phyloP scores from a whole-genome alignment of 2,113 vertebrate genomes.

The Lagopus muta region DNA sequence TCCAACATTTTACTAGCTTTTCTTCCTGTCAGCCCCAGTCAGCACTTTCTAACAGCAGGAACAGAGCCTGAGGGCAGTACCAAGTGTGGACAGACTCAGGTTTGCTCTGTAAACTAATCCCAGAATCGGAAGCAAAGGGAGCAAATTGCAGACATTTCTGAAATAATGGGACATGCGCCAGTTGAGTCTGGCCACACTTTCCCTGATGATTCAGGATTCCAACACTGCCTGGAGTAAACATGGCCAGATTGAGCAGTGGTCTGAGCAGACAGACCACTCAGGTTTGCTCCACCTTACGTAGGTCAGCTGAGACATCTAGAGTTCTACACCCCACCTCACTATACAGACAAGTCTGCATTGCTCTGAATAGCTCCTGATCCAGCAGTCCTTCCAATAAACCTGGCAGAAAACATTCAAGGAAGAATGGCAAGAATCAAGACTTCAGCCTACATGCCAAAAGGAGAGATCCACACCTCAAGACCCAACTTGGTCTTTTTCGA shows the following conservation, averaged over 20 bases:
- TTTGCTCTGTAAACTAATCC: background rate
- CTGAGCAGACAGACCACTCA: background rate
- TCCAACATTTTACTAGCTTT: background rate
- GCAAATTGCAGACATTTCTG: background rate
- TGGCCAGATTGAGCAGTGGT: background rate
- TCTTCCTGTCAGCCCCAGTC: background rate
- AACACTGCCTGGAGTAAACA: background rate
- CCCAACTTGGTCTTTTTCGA: background rate
- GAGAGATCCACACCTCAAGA: background rate
- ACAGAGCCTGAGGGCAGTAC: background rate
- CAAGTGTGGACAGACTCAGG: background rate
- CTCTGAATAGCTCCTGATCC: background rate
- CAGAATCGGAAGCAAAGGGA: background rate
- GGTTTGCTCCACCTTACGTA: background rate
- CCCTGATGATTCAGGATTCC: background rate
- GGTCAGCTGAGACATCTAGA: background rate
- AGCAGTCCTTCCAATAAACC: background rate
- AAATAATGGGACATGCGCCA: background rate
- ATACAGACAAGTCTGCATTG: background rate
- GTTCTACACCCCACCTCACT: background rate
- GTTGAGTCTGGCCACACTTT: background rate
- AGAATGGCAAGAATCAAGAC: background rate
- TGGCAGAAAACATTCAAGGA: background rate
- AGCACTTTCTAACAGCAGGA: background rate
- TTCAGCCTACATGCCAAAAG: background rate